A percentile compares a stretch with the other conserved stretches of the same genome.
Conservation (phyloP, 2,113 vertebrate species). For the Archilochus colubris region DNA sequence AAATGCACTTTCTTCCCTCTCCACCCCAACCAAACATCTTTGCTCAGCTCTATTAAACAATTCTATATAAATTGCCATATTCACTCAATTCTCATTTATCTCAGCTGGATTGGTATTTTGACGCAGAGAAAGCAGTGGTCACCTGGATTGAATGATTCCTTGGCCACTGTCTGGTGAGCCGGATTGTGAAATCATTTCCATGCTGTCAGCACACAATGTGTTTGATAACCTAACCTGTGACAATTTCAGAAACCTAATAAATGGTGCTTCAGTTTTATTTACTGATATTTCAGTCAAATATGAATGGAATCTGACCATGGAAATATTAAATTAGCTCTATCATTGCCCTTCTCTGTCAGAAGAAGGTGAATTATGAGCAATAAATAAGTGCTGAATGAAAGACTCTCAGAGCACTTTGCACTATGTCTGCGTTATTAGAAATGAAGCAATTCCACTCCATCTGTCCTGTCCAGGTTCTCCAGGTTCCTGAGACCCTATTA, state of each 20-base stretch:
- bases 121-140: neutral
- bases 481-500: constrained; percentile 12
- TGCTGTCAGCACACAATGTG: constrained; percentile 13
- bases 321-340: constrained; percentile 63
- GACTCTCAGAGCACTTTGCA: neutral
- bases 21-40: neutral
- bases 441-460: constrained; percentile 41
- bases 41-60: neutral
- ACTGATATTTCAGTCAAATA: constrained; percentile 74
- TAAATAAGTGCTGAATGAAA: constrained; percentile 42
- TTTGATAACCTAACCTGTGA: constrained; percentile 71
- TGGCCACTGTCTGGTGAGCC: constrained; percentile 20
- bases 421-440: constrained; percentile 31
- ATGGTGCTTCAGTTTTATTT: constrained; percentile 71
- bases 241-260: constrained; percentile 70
- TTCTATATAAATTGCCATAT: neutral
- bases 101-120: neutral
- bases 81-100: neutral
- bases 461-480: constrained; percentile 15
- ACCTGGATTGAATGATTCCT: constrained; percentile 19
- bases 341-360: constrained; percentile 67
- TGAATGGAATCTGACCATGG: constrained; percentile 65
- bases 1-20: neutral
- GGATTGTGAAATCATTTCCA: constrained; percentile 64
- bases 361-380: constrained; percentile 53